Evolutionary conservation across 2,113 vertebrate species (phyloP).

Genomic region (Semnornis frantzii): DNA sequence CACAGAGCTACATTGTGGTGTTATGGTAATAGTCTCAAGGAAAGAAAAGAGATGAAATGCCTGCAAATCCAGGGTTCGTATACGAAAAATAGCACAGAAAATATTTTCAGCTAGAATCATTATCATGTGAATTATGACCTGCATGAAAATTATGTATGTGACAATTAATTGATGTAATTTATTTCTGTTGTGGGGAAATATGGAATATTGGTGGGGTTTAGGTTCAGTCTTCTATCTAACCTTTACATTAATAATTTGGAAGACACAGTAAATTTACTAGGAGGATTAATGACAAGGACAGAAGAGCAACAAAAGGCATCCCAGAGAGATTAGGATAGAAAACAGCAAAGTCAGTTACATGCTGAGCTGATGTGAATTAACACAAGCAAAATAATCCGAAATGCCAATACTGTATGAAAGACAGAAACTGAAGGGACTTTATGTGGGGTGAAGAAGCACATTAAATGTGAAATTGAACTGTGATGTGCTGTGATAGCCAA

Average conservation of each 20-base stretch:
- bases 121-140: background rate
- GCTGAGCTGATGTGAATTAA: background rate
- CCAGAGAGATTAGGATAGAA: background rate
- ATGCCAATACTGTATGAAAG: background rate
- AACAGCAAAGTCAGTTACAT: background rate
- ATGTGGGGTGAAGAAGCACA: background rate
- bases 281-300: conserved; percentile 15
- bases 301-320: conserved; percentile 7
- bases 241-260: conserved; percentile 41
- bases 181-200: background rate
- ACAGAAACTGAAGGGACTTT: background rate
- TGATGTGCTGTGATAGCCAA: background rate
- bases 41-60: background rate
- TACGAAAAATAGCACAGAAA: background rate
- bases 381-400: conserved; percentile 10
- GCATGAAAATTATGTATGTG: background rate
- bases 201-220: background rate
- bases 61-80: conserved; percentile 9
- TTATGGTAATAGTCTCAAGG: conserved; percentile 18
- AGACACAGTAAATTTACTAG: background rate
- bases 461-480: background rate
- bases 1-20: background rate
- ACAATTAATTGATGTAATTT: background rate
- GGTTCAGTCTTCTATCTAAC: conserved; percentile 10
- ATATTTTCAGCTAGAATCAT: background rate